Evolutionary conservation across 2,113 vertebrate genomes (phyloP), one percentile per base, ranked within the genome.

Genomic region (Labeo rohita): DNA sequence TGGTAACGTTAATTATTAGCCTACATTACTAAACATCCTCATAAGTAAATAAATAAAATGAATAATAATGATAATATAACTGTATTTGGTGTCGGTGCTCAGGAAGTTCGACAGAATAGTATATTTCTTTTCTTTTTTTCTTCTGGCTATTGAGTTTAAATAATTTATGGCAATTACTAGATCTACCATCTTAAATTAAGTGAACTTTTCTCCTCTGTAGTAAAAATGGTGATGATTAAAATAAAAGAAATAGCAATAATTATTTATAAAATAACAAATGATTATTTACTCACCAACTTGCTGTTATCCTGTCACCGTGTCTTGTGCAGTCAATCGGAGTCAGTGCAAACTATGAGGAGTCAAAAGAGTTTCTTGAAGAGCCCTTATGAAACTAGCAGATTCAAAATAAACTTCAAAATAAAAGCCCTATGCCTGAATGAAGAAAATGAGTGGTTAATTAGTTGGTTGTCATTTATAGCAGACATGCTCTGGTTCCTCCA

Each of bases 281-380:
- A 36, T 6, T 21, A 39, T 43, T 59, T 18, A 79, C 76, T 79
- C 36, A 79, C 76, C 76, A 43, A 43, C 34, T 59, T 78, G 34
- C 28, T 56, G 54, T 78, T 36, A 39, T 10, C 2, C 34, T 59
- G 15, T 70, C 8, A 4, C 7, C 0, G 7, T 77, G 23, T 52
- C 23, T 9, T 15, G n/a, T 9, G 34, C 23, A 6, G 15, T 34
- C 23, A 6, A 9, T 34, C 13, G 7, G 7, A 52, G n/a, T 28
- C 47, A 50, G 23, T 52, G 49, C 23, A 18, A 54, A 54, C 52
- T 18, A 52, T 54, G 16, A n/a, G n/a, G 7, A 59, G 18, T 59
- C 56, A 59, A 59, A 18, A n/a, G 56, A 18, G 18, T 59, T 59
- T n/a, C 18, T 59, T 0, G 6, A 21, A 59, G 56, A 59, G 56